These are phyloP conservation scores for Alcis repandata DNA, from an alignment of 2,888 invertebrate genomes.

Conservation along the genomic window DNA sequence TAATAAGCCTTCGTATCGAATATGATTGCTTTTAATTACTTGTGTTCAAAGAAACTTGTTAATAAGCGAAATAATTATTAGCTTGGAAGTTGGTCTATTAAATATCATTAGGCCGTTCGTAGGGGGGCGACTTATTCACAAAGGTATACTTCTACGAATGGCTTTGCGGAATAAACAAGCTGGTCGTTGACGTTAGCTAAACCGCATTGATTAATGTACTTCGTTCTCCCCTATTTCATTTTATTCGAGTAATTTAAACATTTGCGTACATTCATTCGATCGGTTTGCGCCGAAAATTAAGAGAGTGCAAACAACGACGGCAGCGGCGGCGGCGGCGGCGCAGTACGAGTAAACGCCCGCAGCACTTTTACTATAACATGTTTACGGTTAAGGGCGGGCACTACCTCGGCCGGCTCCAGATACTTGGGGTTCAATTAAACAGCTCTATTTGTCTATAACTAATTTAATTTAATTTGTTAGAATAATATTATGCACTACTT, in stretches of 20 bases:
- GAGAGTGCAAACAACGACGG: conserved; percentile 48
- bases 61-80: neutral
- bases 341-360: conserved; percentile 56
- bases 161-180: neutral
- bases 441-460: neutral
- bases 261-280: conserved; percentile 43
- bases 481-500: neutral
- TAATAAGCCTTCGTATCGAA: neutral
- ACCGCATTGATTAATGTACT: conserved; percentile 10
- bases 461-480: neutral
- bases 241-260: conserved; percentile 37
- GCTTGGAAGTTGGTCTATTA: no score
- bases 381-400: conserved; percentile 43
- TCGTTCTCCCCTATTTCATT: conserved; percentile 35
- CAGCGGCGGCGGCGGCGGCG: no score
- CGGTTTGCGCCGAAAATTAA: conserved; percentile 49
- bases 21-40: neutral
- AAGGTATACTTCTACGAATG: neutral
- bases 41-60: neutral
- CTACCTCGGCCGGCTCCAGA: neutral
- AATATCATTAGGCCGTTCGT: no score
- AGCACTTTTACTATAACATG: conserved; percentile 39
- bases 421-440: neutral
- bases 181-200: conserved; percentile 4
- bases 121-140: no score